phyloP scores from a whole-genome alignment of 2,888 invertebrate genomes.

The Parascotia fuliginaria region DNA sequence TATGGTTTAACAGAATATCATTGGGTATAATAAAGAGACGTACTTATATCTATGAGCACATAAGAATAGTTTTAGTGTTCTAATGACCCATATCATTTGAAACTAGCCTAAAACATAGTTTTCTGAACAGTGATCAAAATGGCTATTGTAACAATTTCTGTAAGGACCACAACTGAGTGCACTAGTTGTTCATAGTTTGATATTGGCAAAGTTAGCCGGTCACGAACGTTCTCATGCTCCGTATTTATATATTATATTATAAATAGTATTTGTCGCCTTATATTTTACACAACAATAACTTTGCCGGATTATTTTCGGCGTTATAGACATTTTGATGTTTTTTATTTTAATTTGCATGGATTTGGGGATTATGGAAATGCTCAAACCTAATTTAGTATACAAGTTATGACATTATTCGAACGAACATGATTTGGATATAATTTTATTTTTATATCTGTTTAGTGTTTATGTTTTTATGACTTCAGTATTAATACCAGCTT shows the following conservation, averaged over 20 bases:
- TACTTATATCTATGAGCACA: too few species aligned
- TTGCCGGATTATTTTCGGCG: background rate
- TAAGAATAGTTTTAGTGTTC: too few species aligned
- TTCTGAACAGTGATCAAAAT: slow-evolving; percentile 17
- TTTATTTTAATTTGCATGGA: background rate
- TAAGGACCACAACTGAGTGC: slow-evolving; percentile 61
- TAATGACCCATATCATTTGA: background rate
- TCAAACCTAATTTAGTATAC: too few species aligned
- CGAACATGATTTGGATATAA: too few species aligned
- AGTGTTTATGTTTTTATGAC: too few species aligned
- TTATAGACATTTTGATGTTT: background rate
- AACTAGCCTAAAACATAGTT: background rate
- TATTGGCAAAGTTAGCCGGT: slow-evolving; percentile 64
- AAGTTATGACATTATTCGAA: too few species aligned
- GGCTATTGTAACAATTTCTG: slow-evolving; percentile 53
- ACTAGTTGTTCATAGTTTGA: slow-evolving; percentile 55
- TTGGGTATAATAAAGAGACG: background rate
- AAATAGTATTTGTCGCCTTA: slow-evolving; percentile 21
- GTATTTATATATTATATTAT: slow-evolving; percentile 48
- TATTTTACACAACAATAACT: slow-evolving; percentile 10
- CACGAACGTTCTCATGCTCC: slow-evolving; percentile 50
- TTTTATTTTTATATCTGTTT: too few species aligned
- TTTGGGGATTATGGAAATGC: background rate
- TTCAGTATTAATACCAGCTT: too few species aligned
- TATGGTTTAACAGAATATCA: too few species aligned